phyloP scores from a whole-genome alignment of 92 coral and sea anemone genomes.

The Parazoanthus swiftii region DNA sequence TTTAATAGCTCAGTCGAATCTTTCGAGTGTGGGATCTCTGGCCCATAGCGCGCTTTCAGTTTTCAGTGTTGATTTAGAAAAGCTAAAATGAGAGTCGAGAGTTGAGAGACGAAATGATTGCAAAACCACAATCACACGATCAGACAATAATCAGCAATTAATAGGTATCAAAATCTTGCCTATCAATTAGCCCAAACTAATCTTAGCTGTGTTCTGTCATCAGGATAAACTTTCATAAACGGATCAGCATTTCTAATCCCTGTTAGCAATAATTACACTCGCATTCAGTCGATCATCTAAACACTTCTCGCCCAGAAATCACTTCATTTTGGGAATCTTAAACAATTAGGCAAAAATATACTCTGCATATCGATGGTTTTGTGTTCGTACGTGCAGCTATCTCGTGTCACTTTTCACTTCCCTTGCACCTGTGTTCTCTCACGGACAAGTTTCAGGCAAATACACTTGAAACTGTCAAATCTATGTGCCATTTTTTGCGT shows the following conservation, averaged over 20 bases:
- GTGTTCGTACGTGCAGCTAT: conserved; percentile 39
- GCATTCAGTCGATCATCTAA: conserved; percentile 38
- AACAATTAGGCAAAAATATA: not conserved
- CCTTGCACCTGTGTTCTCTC: conserved; percentile 12
- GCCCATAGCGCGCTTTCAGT: not conserved
- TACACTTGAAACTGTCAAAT: conserved; percentile 28
- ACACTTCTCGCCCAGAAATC: conserved; percentile 32
- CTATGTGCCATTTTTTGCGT: conserved; percentile 19
- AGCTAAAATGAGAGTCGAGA: not conserved
- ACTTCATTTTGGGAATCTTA: conserved; percentile 1
- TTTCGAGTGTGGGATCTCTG: not conserved
- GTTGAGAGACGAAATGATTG: conserved; percentile 11
- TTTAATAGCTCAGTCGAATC: not conserved
- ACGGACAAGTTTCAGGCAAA: not conserved
- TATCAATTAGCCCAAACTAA: conserved; percentile 65
- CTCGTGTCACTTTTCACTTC: conserved; percentile 22
- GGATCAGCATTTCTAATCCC: conserved; percentile 61
- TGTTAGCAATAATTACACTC: conserved; percentile 60
- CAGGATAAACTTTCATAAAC: conserved; percentile 65
- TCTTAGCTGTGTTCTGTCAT: conserved; percentile 64
- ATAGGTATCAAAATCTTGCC: conserved; percentile 56
- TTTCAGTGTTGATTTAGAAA: not conserved
- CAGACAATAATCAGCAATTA: conserved; percentile 60
- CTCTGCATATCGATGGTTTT: no score
- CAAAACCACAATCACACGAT: conserved; percentile 46